Base-by-base conservation (phyloP, 2,888 invertebrate species). In the Psylliodes chrysocephalus region DNA sequence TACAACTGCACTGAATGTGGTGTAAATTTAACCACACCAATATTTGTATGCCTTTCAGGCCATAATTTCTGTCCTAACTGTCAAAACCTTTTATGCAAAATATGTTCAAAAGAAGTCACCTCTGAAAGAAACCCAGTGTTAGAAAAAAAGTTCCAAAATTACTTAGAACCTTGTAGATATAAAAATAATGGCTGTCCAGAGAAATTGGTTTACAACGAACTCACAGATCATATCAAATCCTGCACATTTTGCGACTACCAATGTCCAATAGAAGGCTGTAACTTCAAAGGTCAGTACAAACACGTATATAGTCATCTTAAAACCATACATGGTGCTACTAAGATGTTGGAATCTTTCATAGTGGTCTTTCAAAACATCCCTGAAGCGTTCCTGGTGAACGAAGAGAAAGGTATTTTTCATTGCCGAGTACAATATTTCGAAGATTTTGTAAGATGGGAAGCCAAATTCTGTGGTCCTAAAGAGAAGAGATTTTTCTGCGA, bases 211-310 rank as follows among this genome's bases (percentile, higher is more conserved):
- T 75, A 74, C 56, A 67, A 62, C 28, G 74, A 75, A 19, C 57
- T 77, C 5, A 18, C 49, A 1, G 63, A 64, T 0, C 78, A 78
- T 57, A 73, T 78, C 57, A 62, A 60, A 2, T 70, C 67, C 35
- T 78, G 78, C 40, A 63, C 52, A 0, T 77, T 72, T 46, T 78
- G 77, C 56, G 64, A 70, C n/a, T 78, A 77, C 52, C 67, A 66
- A 18, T 78, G 78, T 54, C 71, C 72, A 10, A 67, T 72, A 17
- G 67, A 68, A 1, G 69, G 69, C 6, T 78, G 78, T 54, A 54
- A 54, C 1, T 71, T 64, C 54, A 64, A 69, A 55, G 72, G 70
- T 3, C 68, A 68, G 44, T 76, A 71, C 49, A 67, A 70, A 18
- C 49, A 70, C 2, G 70, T 77, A 52, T 35, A 64, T 10, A 70